These are phyloP conservation scores for Lymantria dispar DNA, from an alignment of 2,888 invertebrate genomes.

Conservation along the genomic window DNA sequence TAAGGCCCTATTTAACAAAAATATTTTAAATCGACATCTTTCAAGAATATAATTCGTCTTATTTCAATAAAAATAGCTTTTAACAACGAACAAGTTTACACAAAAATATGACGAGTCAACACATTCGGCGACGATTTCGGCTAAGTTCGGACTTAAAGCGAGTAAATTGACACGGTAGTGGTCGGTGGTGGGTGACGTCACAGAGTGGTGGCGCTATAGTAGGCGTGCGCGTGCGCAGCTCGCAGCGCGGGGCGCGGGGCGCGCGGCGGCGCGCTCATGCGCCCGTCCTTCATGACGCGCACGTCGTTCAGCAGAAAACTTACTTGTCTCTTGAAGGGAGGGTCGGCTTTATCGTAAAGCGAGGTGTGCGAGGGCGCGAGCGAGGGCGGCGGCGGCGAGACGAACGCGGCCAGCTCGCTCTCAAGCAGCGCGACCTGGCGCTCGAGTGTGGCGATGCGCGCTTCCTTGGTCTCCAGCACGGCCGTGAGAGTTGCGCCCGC, in stretches of 20 bases:
- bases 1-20: slow-evolving; percentile 80
- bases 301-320: slow-evolving; percentile 92
- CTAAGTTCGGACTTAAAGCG: slow-evolving; percentile 77
- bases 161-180: slow-evolving; percentile 73
- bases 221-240: slow-evolving; percentile 46
- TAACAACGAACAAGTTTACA: slow-evolving; percentile 79
- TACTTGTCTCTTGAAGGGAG: slow-evolving; percentile 91
- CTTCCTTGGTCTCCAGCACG: slow-evolving; percentile 93
- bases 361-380: slow-evolving; percentile 80
- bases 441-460: slow-evolving; percentile 93
- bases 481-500: slow-evolving; percentile 88
- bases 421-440: slow-evolving; percentile 91
- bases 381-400: slow-evolving; percentile 77
- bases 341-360: slow-evolving; percentile 84
- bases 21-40: slow-evolving; percentile 71
- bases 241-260: slow-evolving; percentile 45
- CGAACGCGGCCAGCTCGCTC: slow-evolving; percentile 85
- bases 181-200: slow-evolving; percentile 49
- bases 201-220: slow-evolving; percentile 72
- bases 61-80: slow-evolving; percentile 77
- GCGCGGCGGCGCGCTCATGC: slow-evolving; percentile 70
- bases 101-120: slow-evolving; percentile 76
- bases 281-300: slow-evolving; percentile 88
- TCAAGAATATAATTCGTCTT: slow-evolving; percentile 78
- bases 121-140: slow-evolving; percentile 68